Evolutionary conservation across 2,113 vertebrate species (phyloP).

Genomic region (Rhineura floridana): DNA sequence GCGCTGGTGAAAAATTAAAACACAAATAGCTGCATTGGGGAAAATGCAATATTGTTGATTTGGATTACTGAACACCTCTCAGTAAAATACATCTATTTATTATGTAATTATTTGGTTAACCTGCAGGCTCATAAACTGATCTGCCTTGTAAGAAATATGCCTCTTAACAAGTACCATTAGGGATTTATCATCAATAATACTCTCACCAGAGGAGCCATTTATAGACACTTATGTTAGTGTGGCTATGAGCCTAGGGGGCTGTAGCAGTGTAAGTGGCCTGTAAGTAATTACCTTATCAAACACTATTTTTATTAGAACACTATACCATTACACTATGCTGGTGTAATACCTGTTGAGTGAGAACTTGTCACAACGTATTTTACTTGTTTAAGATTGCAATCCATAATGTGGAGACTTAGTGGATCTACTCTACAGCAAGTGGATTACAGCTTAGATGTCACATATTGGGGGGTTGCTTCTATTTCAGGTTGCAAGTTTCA

Average conservation of each 20-base stretch:
- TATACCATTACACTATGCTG: not conserved
- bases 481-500: not conserved
- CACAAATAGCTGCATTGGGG: conserved; percentile 37
- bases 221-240: not conserved
- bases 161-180: not conserved
- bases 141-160: not conserved
- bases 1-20: conserved; percentile 37
- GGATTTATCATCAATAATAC: conserved; percentile 6
- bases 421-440: not conserved
- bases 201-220: not conserved
- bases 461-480: not conserved
- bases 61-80: conserved; percentile 31
- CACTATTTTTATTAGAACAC: not conserved
- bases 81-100: not conserved
- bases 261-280: not conserved
- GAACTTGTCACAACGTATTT: not conserved
- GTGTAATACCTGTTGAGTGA: not conserved
- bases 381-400: not conserved
- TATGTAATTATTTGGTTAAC: not conserved
- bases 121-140: not conserved
- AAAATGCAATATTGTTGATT: conserved; percentile 31
- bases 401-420: not conserved
- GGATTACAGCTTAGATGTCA: not conserved
- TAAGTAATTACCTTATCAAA: not conserved
- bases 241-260: not conserved